Conservation (phyloP, 2,888 invertebrate genomes). For the Noctua janthina region DNA sequence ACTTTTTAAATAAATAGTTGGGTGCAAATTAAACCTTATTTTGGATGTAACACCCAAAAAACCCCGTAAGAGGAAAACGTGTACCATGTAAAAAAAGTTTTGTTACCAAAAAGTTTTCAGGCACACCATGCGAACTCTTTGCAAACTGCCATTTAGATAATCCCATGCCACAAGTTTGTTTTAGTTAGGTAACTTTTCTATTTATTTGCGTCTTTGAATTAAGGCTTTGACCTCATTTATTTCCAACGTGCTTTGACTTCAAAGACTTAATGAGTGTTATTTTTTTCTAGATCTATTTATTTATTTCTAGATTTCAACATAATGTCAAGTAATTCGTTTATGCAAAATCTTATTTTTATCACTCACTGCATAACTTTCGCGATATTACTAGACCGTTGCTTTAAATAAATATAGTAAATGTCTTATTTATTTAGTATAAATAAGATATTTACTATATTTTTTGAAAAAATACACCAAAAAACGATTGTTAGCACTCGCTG, state of each 20-base stretch:
- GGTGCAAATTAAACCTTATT: constrained; percentile 12
- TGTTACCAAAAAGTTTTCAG: constrained; percentile 32
- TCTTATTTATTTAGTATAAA: neutral
- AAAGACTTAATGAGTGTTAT: constrained; percentile 7
- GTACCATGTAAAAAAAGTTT: constrained; percentile 29
- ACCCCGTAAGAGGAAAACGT: constrained; percentile 32
- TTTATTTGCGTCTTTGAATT: constrained; percentile 21
- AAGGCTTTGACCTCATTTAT: constrained; percentile 27
- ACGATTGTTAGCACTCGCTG: neutral
- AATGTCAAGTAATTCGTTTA: neutral
- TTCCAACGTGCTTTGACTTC: neutral
- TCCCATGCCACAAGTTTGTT: constrained; percentile 47
- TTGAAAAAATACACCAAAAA: neutral
- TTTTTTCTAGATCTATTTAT: neutral
- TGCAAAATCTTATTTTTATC: neutral
- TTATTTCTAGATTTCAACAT: neutral
- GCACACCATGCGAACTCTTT: constrained; percentile 35
- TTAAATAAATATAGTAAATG: neutral
- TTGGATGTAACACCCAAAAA: neutral
- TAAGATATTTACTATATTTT: too few relatives aligned
- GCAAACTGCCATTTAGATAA: constrained; percentile 52
- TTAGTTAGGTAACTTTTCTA: constrained; percentile 30
- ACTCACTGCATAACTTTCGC: neutral
- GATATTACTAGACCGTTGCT: constrained; percentile 13
- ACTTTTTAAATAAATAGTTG: neutral